phyloP scores from a whole-genome alignment of 2,888 invertebrate genomes.

The Pristionchus mayeri region DNA sequence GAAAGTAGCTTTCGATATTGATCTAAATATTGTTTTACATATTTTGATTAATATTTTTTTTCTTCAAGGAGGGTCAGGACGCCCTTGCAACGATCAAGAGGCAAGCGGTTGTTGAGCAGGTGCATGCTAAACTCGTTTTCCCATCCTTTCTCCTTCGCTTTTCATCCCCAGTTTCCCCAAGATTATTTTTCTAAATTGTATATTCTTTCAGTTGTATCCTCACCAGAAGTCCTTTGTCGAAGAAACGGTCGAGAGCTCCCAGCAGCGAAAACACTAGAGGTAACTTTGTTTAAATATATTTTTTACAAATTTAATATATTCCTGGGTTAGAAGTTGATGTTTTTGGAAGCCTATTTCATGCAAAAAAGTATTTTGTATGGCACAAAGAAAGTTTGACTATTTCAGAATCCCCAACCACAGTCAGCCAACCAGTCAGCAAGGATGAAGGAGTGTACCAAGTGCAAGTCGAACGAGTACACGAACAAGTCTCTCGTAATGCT shows the following conservation, averaged over 20 bases:
- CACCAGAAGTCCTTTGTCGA: slow-evolving; percentile 71
- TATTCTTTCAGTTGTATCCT: slow-evolving; percentile 58
- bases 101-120: slow-evolving; percentile 60
- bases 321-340: too few species aligned
- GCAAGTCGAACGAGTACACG: slow-evolving; percentile 95
- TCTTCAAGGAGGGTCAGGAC: slow-evolving; percentile 59
- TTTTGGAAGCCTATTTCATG: too few species aligned
- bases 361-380: too few species aligned
- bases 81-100: slow-evolving; percentile 61
- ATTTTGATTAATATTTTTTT: too few species aligned
- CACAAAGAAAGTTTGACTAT: not conserved
- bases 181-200: too few species aligned
- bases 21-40: too few species aligned
- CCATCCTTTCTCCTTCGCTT: too few species aligned
- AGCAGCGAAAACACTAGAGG: not conserved
- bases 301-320: not conserved
- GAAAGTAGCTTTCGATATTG: too few species aligned
- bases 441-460: slow-evolving; percentile 88
- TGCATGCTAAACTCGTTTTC: not conserved
- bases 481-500: slow-evolving; percentile 96
- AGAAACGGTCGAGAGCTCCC: slow-evolving; percentile 53
- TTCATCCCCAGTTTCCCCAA: too few species aligned
- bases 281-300: not conserved
- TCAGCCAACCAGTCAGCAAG: not conserved
- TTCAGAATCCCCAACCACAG: not conserved